Conservation (phyloP, 2,888 invertebrate species). For the Eucriotettix oculatus region DNA sequence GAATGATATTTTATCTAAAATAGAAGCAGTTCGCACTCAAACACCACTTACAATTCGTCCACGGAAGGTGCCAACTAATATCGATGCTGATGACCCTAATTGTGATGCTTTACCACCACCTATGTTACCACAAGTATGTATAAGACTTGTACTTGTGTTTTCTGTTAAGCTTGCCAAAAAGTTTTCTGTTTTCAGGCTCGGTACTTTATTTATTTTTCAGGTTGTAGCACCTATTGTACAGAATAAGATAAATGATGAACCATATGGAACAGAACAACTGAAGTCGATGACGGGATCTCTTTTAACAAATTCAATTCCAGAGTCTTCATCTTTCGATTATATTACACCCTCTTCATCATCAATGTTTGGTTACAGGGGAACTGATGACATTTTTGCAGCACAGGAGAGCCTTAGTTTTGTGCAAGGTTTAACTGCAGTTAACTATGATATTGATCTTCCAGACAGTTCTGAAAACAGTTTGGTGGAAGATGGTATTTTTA, state of each 20-base stretch:
- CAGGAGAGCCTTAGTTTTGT: constrained; percentile 12
- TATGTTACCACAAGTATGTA: constrained; percentile 29
- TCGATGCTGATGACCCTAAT: constrained; percentile 34
- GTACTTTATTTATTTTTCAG: constrained; percentile 1
- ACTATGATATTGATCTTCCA: constrained; percentile 60
- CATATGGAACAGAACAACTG: background rate
- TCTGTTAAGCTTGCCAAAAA: too few relatives aligned
- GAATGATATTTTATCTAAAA: constrained; percentile 56
- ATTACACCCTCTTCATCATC: constrained; percentile 36
- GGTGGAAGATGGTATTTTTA: constrained; percentile 29
- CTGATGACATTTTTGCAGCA: constrained; percentile 40
- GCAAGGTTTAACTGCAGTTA: constrained; percentile 48
- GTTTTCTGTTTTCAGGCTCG: background rate
- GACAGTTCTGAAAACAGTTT: constrained; percentile 58
- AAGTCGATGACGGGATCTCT: background rate
- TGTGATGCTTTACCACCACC: constrained; percentile 34
- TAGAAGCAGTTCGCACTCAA: constrained; percentile 49
- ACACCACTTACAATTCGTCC: constrained; percentile 57
- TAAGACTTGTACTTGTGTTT: too few relatives aligned
- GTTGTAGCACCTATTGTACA: constrained; percentile 2
- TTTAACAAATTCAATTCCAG: background rate
- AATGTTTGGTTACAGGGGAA: constrained; percentile 31
- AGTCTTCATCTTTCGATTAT: constrained; percentile 26
- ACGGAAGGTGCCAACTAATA: constrained; percentile 42
- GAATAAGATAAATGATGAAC: too few relatives aligned